Percentiles rank a stretch among this genome's conserved stretches.
These are phyloP conservation scores for Brachionus asplanchnoidis DNA, from an alignment of 1,140 invertebrate genomes.

Conservation along the genomic window DNA sequence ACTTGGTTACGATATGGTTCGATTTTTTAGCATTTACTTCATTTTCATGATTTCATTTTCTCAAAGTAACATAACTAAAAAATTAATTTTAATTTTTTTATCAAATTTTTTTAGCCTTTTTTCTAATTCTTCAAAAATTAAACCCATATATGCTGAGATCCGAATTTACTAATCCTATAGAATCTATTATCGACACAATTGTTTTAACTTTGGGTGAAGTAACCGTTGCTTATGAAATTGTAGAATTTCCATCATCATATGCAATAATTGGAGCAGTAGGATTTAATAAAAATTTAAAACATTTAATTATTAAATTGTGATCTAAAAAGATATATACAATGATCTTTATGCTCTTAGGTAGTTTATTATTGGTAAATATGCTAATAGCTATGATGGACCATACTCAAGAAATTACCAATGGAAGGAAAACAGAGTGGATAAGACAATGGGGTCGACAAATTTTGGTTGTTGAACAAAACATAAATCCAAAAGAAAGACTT, in stretches of 20 bases:
- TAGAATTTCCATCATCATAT: constrained; percentile 78
- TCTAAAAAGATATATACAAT: constrained; percentile 74
- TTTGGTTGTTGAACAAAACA: constrained; percentile 87
- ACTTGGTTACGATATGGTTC: constrained; percentile 86
- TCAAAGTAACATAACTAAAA: constrained; percentile 66
- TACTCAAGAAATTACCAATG: constrained; percentile 89
- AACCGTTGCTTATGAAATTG: constrained; percentile 82
- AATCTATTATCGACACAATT: constrained; percentile 93
- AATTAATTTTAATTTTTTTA: not conserved
- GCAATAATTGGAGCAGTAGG: constrained; percentile 73
- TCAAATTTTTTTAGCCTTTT: not conserved
- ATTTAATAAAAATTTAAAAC: not conserved
- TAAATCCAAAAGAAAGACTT: constrained; percentile 75
- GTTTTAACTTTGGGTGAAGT: constrained; percentile 95
- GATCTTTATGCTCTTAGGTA: constrained; percentile 91
- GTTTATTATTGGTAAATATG: constrained; percentile 92
- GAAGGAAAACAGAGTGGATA: constrained; percentile 95
- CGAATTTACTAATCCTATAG: constrained; percentile 65
- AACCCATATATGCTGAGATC: constrained; percentile 46
- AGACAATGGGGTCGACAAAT: constrained; percentile 97
- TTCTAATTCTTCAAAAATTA: not conserved
- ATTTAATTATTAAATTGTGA: too few relatives aligned
- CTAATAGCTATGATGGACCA: constrained; percentile 99
- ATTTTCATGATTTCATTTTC: constrained; percentile 97
- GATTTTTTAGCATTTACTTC: constrained; percentile 90